Conservation (phyloP, 2,888 invertebrate species). For the Zhengitettix transpicula region DNA sequence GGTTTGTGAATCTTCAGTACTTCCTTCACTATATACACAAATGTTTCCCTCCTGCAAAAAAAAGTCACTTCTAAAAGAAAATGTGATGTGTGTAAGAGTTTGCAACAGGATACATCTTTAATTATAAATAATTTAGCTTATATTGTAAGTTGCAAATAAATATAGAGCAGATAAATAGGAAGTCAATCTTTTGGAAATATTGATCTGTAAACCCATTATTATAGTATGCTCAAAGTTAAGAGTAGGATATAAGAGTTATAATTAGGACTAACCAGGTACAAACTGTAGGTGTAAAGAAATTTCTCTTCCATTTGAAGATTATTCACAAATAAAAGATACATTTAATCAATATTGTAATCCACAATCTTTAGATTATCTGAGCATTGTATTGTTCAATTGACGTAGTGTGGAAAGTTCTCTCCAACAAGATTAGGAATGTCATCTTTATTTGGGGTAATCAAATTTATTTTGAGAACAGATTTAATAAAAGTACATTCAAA, state of each 20-base stretch:
- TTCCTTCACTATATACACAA: neutral
- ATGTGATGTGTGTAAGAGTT: neutral
- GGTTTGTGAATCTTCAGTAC: neutral
- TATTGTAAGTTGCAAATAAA: neutral
- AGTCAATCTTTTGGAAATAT: neutral
- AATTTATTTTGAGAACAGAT: neutral
- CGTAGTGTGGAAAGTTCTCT: neutral
- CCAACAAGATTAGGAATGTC: neutral
- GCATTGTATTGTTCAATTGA: neutral
- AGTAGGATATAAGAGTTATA: neutral
- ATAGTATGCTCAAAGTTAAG: neutral
- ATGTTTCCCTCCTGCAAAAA: neutral
- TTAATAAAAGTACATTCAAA: neutral
- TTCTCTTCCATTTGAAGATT: neutral
- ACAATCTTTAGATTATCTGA: neutral
- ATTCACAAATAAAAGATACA: neutral
- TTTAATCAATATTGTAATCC: neutral
- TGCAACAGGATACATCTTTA: neutral
- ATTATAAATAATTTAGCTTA: neutral
- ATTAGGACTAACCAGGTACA: neutral
- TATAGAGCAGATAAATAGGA: neutral
- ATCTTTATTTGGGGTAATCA: neutral
- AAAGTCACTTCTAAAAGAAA: neutral
- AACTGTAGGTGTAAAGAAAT: neutral
- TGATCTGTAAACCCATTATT: neutral